Evolutionary conservation across 2,888 invertebrate genomes (phyloP).

Genomic region (Xestoiulus laeticollis): DNA sequence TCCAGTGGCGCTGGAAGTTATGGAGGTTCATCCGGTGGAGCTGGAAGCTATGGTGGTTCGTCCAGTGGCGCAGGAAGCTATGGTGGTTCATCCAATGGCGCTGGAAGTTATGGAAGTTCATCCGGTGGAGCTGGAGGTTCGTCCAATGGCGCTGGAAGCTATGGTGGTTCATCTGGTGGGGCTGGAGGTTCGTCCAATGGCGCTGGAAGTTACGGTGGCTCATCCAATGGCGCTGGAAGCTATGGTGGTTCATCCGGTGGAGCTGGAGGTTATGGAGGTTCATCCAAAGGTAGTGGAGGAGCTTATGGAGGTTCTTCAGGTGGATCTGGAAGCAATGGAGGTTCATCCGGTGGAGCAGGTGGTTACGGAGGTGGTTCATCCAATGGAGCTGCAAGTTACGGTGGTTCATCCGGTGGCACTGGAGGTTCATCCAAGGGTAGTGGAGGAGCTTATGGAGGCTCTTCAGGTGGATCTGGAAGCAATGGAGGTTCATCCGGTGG

Average conservation of each 20-base stretch:
- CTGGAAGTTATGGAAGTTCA: slow-evolving; percentile 46
- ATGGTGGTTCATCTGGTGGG: too few relatives aligned
- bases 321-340: slow-evolving; percentile 49
- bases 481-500: slow-evolving; percentile 30
- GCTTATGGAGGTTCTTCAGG: slow-evolving; percentile 47
- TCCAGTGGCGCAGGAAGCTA: neutral
- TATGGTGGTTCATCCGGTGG: slow-evolving; percentile 27
- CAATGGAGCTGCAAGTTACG: slow-evolving; percentile 39
- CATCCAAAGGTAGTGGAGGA: slow-evolving; percentile 43
- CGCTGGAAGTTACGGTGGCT: slow-evolving; percentile 8
- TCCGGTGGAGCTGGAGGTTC: neutral
- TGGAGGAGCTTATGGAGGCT: too few relatives aligned
- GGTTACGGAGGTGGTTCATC: neutral
- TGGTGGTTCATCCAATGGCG: neutral
- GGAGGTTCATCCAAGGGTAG: too few relatives aligned
- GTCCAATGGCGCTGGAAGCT: too few relatives aligned
- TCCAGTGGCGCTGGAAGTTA: neutral
- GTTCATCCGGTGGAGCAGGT: slow-evolving; percentile 24
- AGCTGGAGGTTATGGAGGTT: slow-evolving; percentile 47
- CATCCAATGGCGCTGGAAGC: neutral
- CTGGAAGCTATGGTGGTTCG: neutral
- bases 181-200: neutral
- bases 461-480: slow-evolving; percentile 14
- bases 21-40: slow-evolving; percentile 41
- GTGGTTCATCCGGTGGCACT: neutral